phyloP scores from a whole-genome alignment of 2,113 vertebrate species.

The Brachyhypopomus occidentalis region DNA sequence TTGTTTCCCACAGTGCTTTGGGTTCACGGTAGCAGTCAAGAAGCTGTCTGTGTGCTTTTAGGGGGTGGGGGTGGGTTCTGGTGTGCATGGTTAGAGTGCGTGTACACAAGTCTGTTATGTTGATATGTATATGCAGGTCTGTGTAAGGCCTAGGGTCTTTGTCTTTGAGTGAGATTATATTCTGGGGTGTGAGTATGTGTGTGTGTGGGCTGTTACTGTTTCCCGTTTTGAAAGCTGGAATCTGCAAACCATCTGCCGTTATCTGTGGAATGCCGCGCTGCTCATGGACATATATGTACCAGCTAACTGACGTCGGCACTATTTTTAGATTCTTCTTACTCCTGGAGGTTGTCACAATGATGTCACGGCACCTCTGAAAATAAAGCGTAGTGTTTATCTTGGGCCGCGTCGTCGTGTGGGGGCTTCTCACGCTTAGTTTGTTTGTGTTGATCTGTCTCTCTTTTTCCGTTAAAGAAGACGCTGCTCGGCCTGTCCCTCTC shows the following conservation, averaged over 20 bases:
- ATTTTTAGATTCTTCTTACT: slow-evolving; percentile 66
- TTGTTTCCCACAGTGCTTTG: slow-evolving; percentile 62
- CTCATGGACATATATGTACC: slow-evolving; percentile 77
- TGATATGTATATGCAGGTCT: not conserved
- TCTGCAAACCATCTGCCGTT: slow-evolving; percentile 67
- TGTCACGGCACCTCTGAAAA: slow-evolving; percentile 67
- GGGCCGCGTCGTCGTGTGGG: slow-evolving; percentile 52
- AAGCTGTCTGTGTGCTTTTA: slow-evolving; percentile 12
- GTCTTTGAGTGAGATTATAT: not conserved
- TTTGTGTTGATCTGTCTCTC: slow-evolving; percentile 61
- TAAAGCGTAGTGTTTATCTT: slow-evolving; percentile 69
- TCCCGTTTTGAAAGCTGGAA: slow-evolving; percentile 49
- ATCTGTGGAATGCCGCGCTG: slow-evolving; percentile 70
- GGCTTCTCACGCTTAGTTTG: slow-evolving; percentile 57
- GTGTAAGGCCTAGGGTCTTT: not conserved
- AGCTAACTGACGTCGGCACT: slow-evolving; percentile 63
- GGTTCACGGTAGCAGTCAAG: slow-evolving; percentile 47
- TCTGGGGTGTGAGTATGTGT: slow-evolving; percentile 9
- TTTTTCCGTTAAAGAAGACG: not conserved
- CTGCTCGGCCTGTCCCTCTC: not conserved
- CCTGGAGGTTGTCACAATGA: slow-evolving; percentile 64
- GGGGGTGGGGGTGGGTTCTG: not conserved
- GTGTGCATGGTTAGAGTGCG: not conserved
- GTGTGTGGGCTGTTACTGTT: slow-evolving; percentile 48
- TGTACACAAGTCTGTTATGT: not conserved